Evolutionary conservation across 2,113 vertebrate genomes (phyloP), one percentile per base, ranked within the genome.

Genomic region (Otus sunia): DNA sequence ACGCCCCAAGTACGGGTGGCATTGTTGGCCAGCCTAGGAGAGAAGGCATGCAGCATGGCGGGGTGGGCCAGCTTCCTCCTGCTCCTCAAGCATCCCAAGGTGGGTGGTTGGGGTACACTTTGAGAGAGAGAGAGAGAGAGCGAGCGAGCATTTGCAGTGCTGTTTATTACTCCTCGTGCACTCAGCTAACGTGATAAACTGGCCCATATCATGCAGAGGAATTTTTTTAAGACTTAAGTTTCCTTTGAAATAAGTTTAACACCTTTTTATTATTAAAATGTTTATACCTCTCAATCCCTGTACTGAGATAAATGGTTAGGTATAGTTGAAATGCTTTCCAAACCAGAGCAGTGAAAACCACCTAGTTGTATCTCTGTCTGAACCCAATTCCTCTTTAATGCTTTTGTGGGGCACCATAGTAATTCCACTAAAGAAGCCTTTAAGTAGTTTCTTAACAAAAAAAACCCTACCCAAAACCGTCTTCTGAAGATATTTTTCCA

Each of bases 361-460:
- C 87, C 29, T 68, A 64, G 37, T 23, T 88, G 15, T 73, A 19
- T 39, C 59, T 75, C 47, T 60, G 12, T 88, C 60, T 92, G 53
- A 92, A 72, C 32, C 30, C 34, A 32, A 21, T 71, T 90, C 37
- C 34, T 77, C 58, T 86, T 49, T 8, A 27, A 59, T 53, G 68
- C 43, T 86, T 91, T 80, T 90, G 53, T 86, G 90, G 52, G 62
- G 36, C 78, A 72, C 59, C 26, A 9, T 79, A 82, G 91, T 95
- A 95, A 94, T 90, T 92, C 79, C 77, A 19, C 75, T 72, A 30
- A 96, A 94, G 95, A 85, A 80, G 39, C 53, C 19, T 76, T 95
- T 59, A 84, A 83, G 71, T 90, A 79, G 16, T 90, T 91, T 76
- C 71, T 92, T 91, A 90, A 86, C 20, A 21, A 47, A 47, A 47